A percentile compares a stretch with the other conserved stretches of the same genome.
phyloP scores from a whole-genome alignment of 2,113 vertebrate genomes.

The Pagrus major region DNA sequence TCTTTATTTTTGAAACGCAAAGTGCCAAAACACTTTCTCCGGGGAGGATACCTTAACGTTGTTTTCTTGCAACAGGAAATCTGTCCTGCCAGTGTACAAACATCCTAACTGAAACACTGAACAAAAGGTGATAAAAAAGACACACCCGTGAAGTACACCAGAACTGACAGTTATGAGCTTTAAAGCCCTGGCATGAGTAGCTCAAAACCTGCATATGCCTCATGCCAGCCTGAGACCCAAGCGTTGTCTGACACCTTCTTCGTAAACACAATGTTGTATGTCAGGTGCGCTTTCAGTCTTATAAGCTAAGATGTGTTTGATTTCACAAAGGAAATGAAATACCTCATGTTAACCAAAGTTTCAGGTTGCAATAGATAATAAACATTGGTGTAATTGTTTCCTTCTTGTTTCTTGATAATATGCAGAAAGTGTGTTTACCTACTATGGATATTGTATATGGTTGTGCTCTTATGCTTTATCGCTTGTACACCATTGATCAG shows the following conservation, averaged over 20 bases:
- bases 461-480: too few species aligned
- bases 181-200: not conserved
- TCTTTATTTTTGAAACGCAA: not conserved
- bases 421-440: too few species aligned
- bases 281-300: not conserved
- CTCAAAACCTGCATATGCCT: not conserved
- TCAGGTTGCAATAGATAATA: not conserved
- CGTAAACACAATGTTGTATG: not conserved
- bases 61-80: slow-evolving; percentile 46
- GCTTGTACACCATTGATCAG: too few species aligned
- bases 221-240: not conserved
- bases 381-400: not conserved
- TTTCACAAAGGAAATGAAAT: not conserved
- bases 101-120: slow-evolving; percentile 22
- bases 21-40: not conserved
- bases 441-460: too few species aligned
- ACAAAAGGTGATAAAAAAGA: slow-evolving; percentile 45
- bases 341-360: not conserved
- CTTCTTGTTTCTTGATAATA: not conserved
- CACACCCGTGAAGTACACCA: slow-evolving; percentile 10
- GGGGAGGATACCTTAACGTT: not conserved
- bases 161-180: not conserved
- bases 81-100: slow-evolving; percentile 28
- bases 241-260: not conserved
- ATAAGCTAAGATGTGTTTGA: not conserved